phyloP scores from a whole-genome alignment of 2,797 vertebrate species.

The Stomatorhinus walkeri region DNA sequence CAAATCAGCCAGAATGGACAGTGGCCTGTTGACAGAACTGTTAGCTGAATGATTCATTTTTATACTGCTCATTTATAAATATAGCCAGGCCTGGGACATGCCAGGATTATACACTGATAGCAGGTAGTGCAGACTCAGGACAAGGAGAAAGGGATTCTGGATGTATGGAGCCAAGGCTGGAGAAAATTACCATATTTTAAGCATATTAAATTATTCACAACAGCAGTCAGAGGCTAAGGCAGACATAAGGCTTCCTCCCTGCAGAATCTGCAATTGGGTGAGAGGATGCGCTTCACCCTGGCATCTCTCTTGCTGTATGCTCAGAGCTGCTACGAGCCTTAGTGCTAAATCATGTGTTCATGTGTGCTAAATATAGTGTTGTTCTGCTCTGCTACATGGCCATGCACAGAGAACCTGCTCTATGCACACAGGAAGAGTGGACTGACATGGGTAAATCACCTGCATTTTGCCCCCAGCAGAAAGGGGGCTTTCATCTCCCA shows the following conservation, averaged over 20 bases:
- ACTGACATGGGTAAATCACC: not conserved
- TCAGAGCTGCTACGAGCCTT: not conserved
- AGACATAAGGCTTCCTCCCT: slow-evolving; percentile 14
- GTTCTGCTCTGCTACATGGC: not conserved
- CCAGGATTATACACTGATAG: not conserved
- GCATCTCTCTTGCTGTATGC: not conserved
- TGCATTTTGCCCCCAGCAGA: not conserved
- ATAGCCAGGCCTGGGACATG: not conserved
- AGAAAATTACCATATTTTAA: slow-evolving; percentile 13
- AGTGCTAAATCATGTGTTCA: slow-evolving; percentile 8
- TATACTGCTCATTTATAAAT: not conserved
- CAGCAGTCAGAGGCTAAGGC: not conserved
- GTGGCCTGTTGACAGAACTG: not conserved
- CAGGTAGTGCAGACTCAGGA: not conserved
- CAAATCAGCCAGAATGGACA: not conserved
- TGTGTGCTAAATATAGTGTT: slow-evolving; percentile 1
- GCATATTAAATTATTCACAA: slow-evolving; percentile 16
- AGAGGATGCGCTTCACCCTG: not conserved
- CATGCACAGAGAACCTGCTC: slow-evolving; percentile 1
- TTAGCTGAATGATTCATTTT: not conserved
- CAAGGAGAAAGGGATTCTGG: not conserved
- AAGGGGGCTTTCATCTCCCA: not conserved
- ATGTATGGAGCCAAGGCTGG: not conserved
- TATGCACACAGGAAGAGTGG: not conserved
- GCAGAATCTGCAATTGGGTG: not conserved